Evolutionary conservation across 2,113 vertebrate species (phyloP).

Genomic region (Etia nguti): DNA sequence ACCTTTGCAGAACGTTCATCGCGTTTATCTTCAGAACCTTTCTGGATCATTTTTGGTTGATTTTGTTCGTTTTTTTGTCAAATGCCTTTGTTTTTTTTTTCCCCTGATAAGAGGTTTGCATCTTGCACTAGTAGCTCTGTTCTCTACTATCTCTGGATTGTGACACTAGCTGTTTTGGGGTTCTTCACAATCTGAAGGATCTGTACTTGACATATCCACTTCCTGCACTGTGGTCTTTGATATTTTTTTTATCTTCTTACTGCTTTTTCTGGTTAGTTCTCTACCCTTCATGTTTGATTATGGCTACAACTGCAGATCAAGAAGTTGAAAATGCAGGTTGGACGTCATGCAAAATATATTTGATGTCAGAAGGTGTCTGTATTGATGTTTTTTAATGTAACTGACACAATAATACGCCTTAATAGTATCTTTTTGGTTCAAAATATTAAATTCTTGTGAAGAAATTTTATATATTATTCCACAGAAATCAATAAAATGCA

Average conservation of each 20-base stretch:
- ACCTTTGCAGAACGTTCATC: accelerated
- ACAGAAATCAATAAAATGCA: not conserved
- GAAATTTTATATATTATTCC: not conserved
- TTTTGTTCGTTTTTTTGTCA: not conserved
- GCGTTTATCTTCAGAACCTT: not conserved
- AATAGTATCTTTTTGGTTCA: not conserved
- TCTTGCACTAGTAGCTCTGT: not conserved
- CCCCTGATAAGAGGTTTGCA: not conserved
- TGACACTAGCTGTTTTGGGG: not conserved
- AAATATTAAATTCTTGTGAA: not conserved
- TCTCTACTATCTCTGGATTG: not conserved
- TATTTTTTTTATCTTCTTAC: not conserved
- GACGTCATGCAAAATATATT: not conserved
- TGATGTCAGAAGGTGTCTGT: not conserved
- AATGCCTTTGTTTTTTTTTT: not conserved
- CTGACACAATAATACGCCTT: not conserved
- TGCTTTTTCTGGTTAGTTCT: not conserved
- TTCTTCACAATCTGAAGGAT: not conserved
- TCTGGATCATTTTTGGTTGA: not conserved
- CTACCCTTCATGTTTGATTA: not conserved
- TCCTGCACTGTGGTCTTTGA: not conserved
- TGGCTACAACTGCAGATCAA: not conserved
- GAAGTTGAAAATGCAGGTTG: not conserved
- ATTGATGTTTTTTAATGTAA: not conserved
- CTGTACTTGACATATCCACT: not conserved